Base-by-base conservation (phyloP, 2,888 invertebrate species). In the Hermaeophaga mercurialis region DNA sequence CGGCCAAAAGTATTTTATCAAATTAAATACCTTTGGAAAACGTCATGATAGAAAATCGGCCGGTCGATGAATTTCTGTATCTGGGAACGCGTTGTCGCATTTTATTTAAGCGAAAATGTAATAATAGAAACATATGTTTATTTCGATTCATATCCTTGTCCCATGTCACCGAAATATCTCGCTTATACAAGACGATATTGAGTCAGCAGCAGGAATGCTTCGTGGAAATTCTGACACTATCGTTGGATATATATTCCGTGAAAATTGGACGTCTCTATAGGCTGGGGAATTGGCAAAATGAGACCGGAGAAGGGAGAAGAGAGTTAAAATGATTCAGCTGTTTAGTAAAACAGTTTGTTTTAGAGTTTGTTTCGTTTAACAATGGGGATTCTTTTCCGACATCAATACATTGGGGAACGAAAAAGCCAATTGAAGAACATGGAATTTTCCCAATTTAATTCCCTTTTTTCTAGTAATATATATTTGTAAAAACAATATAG, bases 121-220 rank as follows among this genome's bases (percentile, higher is more conserved):
- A 61, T 55, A 55, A 55, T 55, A 55, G 54, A 55, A 55, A 57
- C 57, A 53, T 53, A 53, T 57, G 49, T 57, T 45, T 53, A 43
- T 39, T 46, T 53, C 57, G 53, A 44, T 49, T 50, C 50, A 53
- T 53, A 53, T 54, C 52, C 47, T 24, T 48, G 54, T 48, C 47
- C 48, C 47, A 34, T 48, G 48, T 47, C 48, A 48, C 17, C 19
- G 43, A 48, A 48, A 55, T 55, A 48, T 55, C 33, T 49, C 48
- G 34, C 38, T 49, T 48, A 49, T 48, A 50, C 50, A 50, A 50
- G 50, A 50, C 48, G 45, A 55, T 55, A 55, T 55, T 49, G 55
- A 49, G 49, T 55, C 44, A 33, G 44, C 48, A 43, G 41, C 24
- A 39, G 12, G 44, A 24, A 44, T 22, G 22, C 22, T n/a, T 49